Conservation (phyloP, 1,140 invertebrate species). For the Plectus sambesii region DNA sequence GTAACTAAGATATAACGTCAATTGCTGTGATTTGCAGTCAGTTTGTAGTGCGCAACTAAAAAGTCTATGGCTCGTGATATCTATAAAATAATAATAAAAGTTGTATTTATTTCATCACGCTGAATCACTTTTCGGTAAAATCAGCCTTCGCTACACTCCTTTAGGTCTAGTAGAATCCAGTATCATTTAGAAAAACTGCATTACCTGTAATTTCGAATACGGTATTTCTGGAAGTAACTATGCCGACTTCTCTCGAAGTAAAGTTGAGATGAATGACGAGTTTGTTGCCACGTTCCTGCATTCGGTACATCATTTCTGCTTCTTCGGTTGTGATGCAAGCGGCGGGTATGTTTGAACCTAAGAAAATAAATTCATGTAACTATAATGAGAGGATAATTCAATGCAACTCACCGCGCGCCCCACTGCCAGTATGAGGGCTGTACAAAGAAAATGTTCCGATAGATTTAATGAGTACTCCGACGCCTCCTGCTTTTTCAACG, state of each 20-base stretch:
- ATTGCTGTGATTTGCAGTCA: no score
- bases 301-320: slow-evolving; percentile 60
- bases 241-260: slow-evolving; percentile 22
- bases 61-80: no score
- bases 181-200: no score
- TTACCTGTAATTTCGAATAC: slow-evolving; percentile 34
- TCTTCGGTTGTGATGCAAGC: slow-evolving; percentile 69
- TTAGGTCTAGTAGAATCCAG: no score
- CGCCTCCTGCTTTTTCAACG: slow-evolving; percentile 57
- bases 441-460: slow-evolving; percentile 59
- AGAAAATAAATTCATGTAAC: slow-evolving; percentile 59
- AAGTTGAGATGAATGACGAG: slow-evolving; percentile 27
- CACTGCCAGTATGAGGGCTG: slow-evolving; percentile 46
- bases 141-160: no score
- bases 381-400: slow-evolving; percentile 39
- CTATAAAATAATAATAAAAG: no score
- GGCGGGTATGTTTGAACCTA: slow-evolving; percentile 63
- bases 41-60: no score
- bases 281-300: slow-evolving; percentile 53
- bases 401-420: slow-evolving; percentile 32
- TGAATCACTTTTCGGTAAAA: no score
- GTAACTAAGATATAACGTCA: no score
- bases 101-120: no score
- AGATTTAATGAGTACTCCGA: slow-evolving; percentile 62
- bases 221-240: slow-evolving; percentile 25